Percentiles rank a stretch among this genome's conserved stretches.
Conservation (phyloP, 2,888 invertebrate genomes). For the Drosophila mayaguana region DNA sequence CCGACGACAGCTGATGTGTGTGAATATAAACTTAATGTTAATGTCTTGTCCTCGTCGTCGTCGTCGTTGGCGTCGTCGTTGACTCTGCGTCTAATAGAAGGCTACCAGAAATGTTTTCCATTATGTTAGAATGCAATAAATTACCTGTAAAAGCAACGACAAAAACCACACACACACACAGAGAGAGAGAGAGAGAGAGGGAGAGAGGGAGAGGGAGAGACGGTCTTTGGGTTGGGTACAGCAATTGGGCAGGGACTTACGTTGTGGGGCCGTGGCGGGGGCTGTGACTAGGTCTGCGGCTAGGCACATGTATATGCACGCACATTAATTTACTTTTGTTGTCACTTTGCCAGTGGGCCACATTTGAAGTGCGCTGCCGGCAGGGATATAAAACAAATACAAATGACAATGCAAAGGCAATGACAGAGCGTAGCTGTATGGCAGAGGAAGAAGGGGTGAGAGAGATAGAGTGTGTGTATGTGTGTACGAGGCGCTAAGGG, state of each 20-base stretch:
- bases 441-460: not conserved
- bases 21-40: conserved; percentile 80
- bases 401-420: conserved; percentile 70
- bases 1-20: conserved; percentile 74
- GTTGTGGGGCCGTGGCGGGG: not conserved
- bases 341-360: conserved; percentile 82
- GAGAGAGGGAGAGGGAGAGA: too few species aligned
- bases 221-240: too few species aligned
- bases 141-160: conserved; percentile 81
- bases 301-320: conserved; percentile 70
- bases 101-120: conserved; percentile 81
- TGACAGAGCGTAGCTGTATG: conserved; percentile 31
- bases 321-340: conserved; percentile 82
- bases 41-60: conserved; percentile 53
- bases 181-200: not conserved
- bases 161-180: conserved; percentile 63
- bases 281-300: conserved; percentile 12
- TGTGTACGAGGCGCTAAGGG: not conserved
- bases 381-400: conserved; percentile 79
- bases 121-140: conserved; percentile 82
- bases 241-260: conserved; percentile 5
- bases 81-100: conserved; percentile 57
- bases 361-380: conserved; percentile 78
- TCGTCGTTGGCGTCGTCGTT: conserved; percentile 24
- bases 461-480: not conserved